These are phyloP conservation scores for Chymomyza procnemis DNA, from an alignment of 2,888 invertebrate species.

Conservation along the genomic window DNA sequence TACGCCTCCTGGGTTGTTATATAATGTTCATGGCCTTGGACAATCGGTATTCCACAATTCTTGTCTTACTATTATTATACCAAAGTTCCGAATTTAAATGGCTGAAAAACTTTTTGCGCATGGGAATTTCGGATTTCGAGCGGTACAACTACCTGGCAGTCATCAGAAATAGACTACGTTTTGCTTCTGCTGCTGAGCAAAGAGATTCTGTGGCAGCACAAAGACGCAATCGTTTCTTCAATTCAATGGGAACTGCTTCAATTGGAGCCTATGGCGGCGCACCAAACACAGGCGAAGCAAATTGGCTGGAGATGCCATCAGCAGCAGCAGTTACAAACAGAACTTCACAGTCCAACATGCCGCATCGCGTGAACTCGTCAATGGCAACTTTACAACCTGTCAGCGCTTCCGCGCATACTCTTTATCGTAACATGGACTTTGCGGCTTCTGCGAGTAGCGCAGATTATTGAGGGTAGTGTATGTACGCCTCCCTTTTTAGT, in stretches of 20 bases:
- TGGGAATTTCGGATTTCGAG: no score
- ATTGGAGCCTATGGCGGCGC: no score
- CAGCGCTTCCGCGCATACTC: background rate
- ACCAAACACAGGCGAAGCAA: background rate
- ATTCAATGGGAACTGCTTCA: no score
- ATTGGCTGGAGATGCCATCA: background rate
- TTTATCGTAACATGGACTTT: constrained; percentile 1
- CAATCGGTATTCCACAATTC: no score
- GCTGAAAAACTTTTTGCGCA: no score
- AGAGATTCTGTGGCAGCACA: no score
- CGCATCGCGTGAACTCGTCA: background rate
- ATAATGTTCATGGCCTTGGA: constrained; percentile 34
- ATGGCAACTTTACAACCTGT: background rate
- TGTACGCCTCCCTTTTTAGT: background rate
- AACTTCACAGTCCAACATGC: background rate
- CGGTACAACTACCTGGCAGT: no score
- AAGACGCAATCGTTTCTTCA: no score
- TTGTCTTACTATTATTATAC: no score
- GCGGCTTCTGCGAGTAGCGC: constrained; percentile 13
- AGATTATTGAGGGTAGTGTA: background rate
- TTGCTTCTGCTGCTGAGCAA: no score
- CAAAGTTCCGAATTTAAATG: no score
- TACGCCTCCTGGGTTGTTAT: constrained; percentile 11
- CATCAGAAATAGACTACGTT: no score
- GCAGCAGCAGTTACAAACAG: background rate